phyloP scores from a whole-genome alignment of 2,888 invertebrate species.

The Mellilla xanthometata region DNA sequence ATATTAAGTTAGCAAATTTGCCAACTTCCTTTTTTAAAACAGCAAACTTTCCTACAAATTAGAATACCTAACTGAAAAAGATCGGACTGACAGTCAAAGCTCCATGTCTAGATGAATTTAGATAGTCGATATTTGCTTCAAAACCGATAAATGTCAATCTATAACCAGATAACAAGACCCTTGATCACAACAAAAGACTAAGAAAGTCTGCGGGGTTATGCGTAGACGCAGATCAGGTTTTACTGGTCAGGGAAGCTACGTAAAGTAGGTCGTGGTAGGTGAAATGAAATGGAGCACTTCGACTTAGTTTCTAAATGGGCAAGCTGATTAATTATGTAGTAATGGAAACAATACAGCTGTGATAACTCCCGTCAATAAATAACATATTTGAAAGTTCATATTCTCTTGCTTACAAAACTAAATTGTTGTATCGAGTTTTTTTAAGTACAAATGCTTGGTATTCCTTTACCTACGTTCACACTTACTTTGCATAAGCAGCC shows the following conservation, averaged over 20 bases:
- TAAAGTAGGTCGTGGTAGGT: slow-evolving; percentile 5
- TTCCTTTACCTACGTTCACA: too few species aligned
- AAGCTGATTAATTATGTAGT: background rate
- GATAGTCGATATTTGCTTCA: slow-evolving; percentile 5
- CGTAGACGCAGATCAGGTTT: slow-evolving; percentile 9
- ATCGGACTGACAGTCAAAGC: background rate
- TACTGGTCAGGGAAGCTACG: slow-evolving; percentile 16
- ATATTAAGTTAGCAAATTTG: too few species aligned
- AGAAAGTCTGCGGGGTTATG: background rate
- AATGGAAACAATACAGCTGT: too few species aligned
- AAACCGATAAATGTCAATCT: slow-evolving; percentile 4
- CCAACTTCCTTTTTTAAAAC: background rate
- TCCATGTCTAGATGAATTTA: slow-evolving; percentile 9
- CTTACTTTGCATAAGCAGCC: too few species aligned
- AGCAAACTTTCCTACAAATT: too few species aligned
- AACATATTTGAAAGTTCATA: too few species aligned
- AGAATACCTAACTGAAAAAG: too few species aligned
- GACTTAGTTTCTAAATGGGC: background rate
- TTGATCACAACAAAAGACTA: background rate
- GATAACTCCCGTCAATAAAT: too few species aligned
- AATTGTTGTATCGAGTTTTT: too few species aligned
- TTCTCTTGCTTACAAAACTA: too few species aligned
- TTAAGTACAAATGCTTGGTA: too few species aligned
- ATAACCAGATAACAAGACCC: slow-evolving; percentile 1
- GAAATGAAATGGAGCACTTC: slow-evolving; percentile 5